Conservation (phyloP, 2,113 vertebrate genomes). For the Lophochroa leadbeateri region DNA sequence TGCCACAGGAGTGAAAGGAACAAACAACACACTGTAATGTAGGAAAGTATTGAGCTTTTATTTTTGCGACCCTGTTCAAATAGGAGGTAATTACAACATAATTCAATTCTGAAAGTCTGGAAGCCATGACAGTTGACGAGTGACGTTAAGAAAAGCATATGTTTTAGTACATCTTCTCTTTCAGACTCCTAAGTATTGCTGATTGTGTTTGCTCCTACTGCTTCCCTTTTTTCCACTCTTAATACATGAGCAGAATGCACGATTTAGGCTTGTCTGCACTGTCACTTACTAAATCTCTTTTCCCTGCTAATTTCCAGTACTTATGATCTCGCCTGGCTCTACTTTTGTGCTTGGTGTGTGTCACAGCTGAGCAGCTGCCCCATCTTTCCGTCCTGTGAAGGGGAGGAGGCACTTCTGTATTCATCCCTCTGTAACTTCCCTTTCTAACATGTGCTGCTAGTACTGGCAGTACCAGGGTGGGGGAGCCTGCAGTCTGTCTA, state of each 20-base stretch:
- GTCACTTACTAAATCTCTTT: background rate
- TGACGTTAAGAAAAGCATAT: background rate
- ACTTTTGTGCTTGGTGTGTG: background rate
- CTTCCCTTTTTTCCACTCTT: background rate
- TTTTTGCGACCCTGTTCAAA: background rate
- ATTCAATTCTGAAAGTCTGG: conserved; percentile 19
- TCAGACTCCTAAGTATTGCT: background rate
- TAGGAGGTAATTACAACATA: background rate
- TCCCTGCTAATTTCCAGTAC: background rate
- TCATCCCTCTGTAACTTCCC: background rate
- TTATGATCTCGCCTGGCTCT: background rate
- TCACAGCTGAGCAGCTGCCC: background rate
- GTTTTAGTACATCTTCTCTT: background rate
- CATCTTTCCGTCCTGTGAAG: background rate
- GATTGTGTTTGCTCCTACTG: background rate
- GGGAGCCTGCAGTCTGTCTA: background rate
- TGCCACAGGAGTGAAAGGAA: background rate
- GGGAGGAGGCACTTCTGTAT: background rate
- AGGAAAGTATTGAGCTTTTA: background rate
- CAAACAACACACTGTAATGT: background rate
- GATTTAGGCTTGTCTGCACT: background rate
- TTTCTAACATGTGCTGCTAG: background rate
- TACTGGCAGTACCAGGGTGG: background rate
- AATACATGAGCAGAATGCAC: fast-evolving
- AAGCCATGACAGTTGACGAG: background rate